These are phyloP conservation scores for Polyommatus icarus DNA, from an alignment of 2,888 invertebrate genomes.

Conservation along the genomic window DNA sequence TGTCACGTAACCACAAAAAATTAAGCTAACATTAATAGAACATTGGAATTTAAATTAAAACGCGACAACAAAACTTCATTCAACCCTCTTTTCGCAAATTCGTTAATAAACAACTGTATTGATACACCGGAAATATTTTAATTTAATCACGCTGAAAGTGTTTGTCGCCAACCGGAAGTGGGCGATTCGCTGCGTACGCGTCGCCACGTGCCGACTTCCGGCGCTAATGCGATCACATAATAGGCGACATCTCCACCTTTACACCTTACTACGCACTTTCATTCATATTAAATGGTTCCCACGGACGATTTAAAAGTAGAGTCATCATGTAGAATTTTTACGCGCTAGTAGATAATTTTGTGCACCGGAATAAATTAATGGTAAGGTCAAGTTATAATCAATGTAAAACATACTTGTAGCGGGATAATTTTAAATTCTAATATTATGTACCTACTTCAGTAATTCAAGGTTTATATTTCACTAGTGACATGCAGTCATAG, in stretches of 20 bases:
- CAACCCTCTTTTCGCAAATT: not conserved
- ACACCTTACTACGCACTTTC: conserved; percentile 48
- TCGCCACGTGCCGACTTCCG: conserved; percentile 72
- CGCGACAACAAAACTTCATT: not conserved
- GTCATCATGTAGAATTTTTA: not conserved
- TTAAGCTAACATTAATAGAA: no score
- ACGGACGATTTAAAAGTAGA: conserved; percentile 20
- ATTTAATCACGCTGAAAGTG: conserved; percentile 29
- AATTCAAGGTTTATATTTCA: no score
- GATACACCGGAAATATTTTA: conserved; percentile 26
- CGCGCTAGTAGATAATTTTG: not conserved
- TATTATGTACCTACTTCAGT: no score
- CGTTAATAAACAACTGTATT: not conserved
- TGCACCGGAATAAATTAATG: not conserved
- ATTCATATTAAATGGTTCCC: conserved; percentile 39
- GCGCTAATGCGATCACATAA: conserved; percentile 74
- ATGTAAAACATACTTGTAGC: no score
- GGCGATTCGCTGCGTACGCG: conserved; percentile 70
- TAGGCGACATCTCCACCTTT: conserved; percentile 76
- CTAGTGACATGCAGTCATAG: no score
- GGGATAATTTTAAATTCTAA: no score
- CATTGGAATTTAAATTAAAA: not conserved
- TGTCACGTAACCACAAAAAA: no score
- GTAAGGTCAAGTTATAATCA: not conserved
- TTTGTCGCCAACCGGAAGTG: conserved; percentile 59